These are phyloP conservation scores for Sebastes vulpes DNA, from an alignment of 2,797 vertebrate genomes.

Conservation along the genomic window DNA sequence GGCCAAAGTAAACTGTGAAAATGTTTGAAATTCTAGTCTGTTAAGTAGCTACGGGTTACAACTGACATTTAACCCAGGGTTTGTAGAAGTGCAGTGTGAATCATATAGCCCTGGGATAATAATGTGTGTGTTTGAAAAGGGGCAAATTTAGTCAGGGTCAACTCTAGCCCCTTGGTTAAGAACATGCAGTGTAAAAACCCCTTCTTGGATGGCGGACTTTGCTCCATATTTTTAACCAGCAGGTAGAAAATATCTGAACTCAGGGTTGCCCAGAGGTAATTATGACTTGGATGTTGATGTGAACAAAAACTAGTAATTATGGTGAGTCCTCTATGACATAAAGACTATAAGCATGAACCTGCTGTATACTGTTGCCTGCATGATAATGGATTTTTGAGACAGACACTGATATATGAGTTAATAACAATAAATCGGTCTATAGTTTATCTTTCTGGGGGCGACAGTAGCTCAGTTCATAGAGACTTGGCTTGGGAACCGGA, in stretches of 20 bases:
- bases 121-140: neutral
- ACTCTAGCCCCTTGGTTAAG: neutral
- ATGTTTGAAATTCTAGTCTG: neutral
- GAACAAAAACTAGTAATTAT: neutral
- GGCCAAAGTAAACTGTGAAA: too few species aligned
- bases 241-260: neutral
- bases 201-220: neutral
- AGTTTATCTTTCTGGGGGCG: too few species aligned
- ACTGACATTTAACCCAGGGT: neutral
- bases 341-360: neutral
- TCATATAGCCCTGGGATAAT: neutral
- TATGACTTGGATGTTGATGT: neutral
- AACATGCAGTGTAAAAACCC: neutral
- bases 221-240: neutral
- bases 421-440: too few species aligned
- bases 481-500: too few species aligned
- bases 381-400: neutral
- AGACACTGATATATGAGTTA: too few species aligned
- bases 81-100: neutral
- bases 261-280: neutral
- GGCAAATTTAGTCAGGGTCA: neutral
- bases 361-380: accelerated
- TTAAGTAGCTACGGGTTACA: neutral
- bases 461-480: too few species aligned
- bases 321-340: neutral